Conservation (phyloP, 2,797 vertebrate genomes). For the Hippoglossus hippoglossus region DNA sequence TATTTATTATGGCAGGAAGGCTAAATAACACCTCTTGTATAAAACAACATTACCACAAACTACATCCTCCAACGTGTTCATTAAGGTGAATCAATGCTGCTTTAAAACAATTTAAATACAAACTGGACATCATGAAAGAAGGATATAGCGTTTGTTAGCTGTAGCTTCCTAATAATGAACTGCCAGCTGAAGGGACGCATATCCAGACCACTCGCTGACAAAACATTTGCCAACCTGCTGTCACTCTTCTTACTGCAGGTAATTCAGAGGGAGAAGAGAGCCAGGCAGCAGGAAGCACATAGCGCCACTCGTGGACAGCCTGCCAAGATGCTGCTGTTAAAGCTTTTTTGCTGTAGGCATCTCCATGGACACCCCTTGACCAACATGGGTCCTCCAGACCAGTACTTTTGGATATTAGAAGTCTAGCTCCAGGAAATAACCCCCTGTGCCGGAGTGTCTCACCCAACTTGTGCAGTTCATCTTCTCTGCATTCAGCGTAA, state of each 20-base stretch:
- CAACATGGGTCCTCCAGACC: conserved; percentile 85
- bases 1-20: not conserved
- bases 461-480: conserved; percentile 89
- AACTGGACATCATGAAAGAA: too few species aligned
- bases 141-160: too few species aligned
- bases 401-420: conserved; percentile 88
- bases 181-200: not conserved
- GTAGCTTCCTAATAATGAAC: not conserved
- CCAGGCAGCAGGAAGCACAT: conserved; percentile 95
- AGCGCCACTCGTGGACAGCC: conserved; percentile 86
- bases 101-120: not conserved
- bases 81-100: not conserved
- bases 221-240: conserved; percentile 16
- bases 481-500: conserved; percentile 87
- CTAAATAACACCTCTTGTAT: not conserved
- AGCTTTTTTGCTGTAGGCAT: conserved; percentile 84
- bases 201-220: not conserved
- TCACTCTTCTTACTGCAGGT: conserved; percentile 80
- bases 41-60: too few species aligned
- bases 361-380: conserved; percentile 86
- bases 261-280: conserved; percentile 89
- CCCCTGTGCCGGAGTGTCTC: conserved; percentile 84
- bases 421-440: conserved; percentile 86
- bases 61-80: not conserved
- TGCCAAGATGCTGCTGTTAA: conserved; percentile 86